Base-by-base conservation (phyloP, 2,797 vertebrate genomes). In the Tinamus major region DNA sequence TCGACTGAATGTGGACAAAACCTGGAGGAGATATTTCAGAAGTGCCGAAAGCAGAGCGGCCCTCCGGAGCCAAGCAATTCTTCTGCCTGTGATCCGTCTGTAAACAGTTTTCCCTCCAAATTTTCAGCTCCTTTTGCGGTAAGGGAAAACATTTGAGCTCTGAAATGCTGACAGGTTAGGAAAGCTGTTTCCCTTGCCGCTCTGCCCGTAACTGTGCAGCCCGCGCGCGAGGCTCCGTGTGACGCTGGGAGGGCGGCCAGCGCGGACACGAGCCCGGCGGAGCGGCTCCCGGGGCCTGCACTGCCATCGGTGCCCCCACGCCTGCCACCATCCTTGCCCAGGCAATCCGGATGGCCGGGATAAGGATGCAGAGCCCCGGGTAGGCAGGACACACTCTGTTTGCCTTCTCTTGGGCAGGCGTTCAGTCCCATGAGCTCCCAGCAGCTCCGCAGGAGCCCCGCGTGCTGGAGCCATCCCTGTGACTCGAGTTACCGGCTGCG, bases 91-190 rank as follows among this genome's bases (percentile, higher is more conserved):
- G 11, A 55, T 59, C 39, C 31, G 31, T 33, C 72, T 53, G 39
- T 19, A 27, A 29, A 16, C 7, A 0, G 27, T 48, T 68, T 61
- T 39, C 86, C 63, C 75, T 93, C 71, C 68, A 56, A 48, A 85
- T 77, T 89, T 92, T 79, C 84, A 64, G 1, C 71, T 89, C 89
- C 68, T 92, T 90, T 82, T 94, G 65, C 87, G 31, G 71, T 44
- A 59, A 92, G 92, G 61, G 89, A 95, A 96, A 95, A 89, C 85
- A 58, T 89, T 92, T 79, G 78, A 74, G n/a, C 84, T 93, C 78
- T 85, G 77, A 85, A 90, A 82, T 0, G 39, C 75, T 92, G 89
- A 67, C 92, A 92, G 92, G 81, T 94, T 89, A 95, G 86, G 92
- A 79, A 95, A 95, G 87, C 76, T 90, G 84, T 94, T 95, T 95